phyloP scores from a whole-genome alignment of 2,888 invertebrate species.

The Drosophila meridionalis region DNA sequence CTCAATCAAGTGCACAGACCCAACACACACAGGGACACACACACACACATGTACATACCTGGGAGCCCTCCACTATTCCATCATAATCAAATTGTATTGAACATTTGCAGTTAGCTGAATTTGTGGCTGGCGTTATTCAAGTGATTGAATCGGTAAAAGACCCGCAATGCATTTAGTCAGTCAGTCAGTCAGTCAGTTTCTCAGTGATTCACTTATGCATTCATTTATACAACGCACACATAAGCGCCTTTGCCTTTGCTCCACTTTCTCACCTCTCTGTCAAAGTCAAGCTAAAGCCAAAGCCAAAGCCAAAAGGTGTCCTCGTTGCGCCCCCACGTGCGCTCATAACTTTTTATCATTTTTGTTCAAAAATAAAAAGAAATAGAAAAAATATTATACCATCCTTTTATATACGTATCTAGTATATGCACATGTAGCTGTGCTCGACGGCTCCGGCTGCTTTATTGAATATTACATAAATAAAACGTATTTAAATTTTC shows the following conservation, averaged over 20 bases:
- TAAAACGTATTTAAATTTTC: conserved; percentile 78
- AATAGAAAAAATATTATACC: conserved; percentile 21
- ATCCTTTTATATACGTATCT: conserved; percentile 17
- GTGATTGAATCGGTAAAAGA: conserved; percentile 72
- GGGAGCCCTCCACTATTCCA: conserved; percentile 28
- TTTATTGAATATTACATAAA: conserved; percentile 71
- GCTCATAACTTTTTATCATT: conserved; percentile 70
- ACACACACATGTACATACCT: background rate
- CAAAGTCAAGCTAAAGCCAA: conserved; percentile 55
- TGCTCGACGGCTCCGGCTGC: conserved; percentile 26
- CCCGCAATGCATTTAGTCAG: conserved; percentile 59
- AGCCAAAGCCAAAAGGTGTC: conserved; percentile 56
- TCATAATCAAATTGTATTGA: conserved; percentile 81
- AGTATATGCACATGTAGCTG: conserved; percentile 14
- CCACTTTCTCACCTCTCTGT: conserved; percentile 8
- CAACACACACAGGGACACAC: conserved; percentile 13
- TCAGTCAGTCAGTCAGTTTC: conserved; percentile 32
- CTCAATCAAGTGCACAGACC: conserved; percentile 74
- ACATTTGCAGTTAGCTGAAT: conserved; percentile 79
- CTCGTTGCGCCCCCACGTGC: conserved; percentile 37
- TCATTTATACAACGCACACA: conserved; percentile 54
- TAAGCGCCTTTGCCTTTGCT: conserved; percentile 21
- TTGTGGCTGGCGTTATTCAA: conserved; percentile 73
- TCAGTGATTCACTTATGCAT: conserved; percentile 61
- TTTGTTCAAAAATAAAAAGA: conserved; percentile 2